These are phyloP conservation scores for Dromaius novaehollandiae DNA, from an alignment of 2,113 vertebrate species.

Conservation along the genomic window DNA sequence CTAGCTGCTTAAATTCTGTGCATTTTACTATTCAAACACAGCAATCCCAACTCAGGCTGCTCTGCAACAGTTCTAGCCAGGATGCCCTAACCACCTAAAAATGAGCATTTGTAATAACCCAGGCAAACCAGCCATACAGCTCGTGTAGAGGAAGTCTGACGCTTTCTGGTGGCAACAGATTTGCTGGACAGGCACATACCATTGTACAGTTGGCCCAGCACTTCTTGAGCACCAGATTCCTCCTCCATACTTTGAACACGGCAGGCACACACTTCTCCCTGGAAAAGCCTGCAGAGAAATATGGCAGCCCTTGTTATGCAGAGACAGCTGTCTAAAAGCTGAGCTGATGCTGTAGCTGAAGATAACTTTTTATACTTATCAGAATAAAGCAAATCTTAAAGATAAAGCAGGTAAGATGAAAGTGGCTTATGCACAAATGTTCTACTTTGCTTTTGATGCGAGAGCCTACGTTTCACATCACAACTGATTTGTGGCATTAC, in stretches of 20 bases:
- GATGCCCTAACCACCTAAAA: not conserved
- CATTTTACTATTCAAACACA: not conserved
- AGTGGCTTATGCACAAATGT: not conserved
- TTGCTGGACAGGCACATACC: not conserved
- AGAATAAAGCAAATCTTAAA: not conserved
- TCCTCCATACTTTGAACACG: not conserved
- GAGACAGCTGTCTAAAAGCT: not conserved
- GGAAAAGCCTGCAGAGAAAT: not conserved
- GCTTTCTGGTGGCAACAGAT: not conserved
- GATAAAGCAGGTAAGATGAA: not conserved
- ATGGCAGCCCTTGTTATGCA: not conserved
- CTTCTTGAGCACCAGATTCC: not conserved
- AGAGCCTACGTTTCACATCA: not conserved
- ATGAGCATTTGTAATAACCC: not conserved
- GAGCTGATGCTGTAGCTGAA: not conserved
- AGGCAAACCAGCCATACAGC: not conserved
- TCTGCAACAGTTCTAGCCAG: not conserved
- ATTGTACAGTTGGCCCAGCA: not conserved
- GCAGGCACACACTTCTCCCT: not conserved
- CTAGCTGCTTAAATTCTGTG: not conserved
- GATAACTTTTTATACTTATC: not conserved
- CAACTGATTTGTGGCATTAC: not conserved
- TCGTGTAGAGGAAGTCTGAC: not conserved
- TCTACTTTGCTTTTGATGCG: not conserved
- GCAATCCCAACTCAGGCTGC: not conserved